A percentile compares a stretch with the other conserved stretches of the same genome.
Evolutionary conservation across 37 sponge, comb jelly and placozoan species (phyloP).

Genomic region (Eunapius fragilis): DNA sequence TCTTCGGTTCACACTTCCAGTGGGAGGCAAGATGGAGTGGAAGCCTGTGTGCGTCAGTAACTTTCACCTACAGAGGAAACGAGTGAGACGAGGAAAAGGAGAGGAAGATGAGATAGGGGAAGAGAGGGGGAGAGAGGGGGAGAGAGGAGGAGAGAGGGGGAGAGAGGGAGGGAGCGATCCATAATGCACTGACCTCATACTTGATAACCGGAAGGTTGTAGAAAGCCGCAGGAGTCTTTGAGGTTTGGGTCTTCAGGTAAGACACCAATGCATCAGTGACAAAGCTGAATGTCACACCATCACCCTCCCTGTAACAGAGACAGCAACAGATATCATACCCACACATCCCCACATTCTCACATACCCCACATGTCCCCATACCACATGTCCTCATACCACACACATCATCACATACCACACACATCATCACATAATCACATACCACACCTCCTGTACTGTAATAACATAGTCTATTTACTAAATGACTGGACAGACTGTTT

Average conservation of each 20-base stretch:
- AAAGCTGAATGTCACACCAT: conserved; percentile 31
- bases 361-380: no score
- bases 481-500: background rate
- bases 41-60: background rate
- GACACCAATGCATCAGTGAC: conserved; percentile 38
- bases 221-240: conserved; percentile 26
- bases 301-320: conserved; percentile 31
- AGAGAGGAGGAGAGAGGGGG: background rate
- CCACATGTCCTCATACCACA: background rate
- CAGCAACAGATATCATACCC: background rate
- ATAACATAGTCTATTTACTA: background rate
- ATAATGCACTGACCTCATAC: conserved; percentile 55
- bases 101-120: background rate
- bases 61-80: conserved; percentile 23
- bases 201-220: conserved; percentile 67
- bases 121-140: background rate
- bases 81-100: conserved; percentile 3
- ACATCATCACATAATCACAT: conserved; percentile 20
- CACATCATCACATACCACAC: conserved; percentile 8
- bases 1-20: conserved; percentile 73
- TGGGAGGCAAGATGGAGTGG: conserved; percentile 50
- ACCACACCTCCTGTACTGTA: conserved; percentile 2
- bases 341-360: no score
- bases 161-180: background rate
- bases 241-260: conserved; percentile 24